These are phyloP conservation scores for Drosophila gunungcola DNA, from an alignment of 1,140 invertebrate genomes.

Conservation along the genomic window DNA sequence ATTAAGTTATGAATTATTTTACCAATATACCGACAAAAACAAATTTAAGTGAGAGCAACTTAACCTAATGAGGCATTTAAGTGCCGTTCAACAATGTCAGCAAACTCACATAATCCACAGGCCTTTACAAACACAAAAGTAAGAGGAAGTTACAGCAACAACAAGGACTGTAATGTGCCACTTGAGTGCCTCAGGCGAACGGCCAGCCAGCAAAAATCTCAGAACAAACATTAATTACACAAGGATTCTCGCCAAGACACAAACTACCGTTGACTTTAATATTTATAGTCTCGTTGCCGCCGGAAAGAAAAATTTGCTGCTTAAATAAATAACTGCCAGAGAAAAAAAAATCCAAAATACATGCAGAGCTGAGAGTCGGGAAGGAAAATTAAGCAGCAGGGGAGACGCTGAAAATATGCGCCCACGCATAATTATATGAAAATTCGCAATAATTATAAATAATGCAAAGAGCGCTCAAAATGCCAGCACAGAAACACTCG, in stretches of 20 bases:
- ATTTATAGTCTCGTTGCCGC: constrained; percentile 61
- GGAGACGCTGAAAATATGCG: constrained; percentile 50
- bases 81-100: constrained; percentile 67
- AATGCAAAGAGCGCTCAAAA: constrained; percentile 61
- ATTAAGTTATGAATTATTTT: constrained; percentile 32
- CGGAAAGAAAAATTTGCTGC: constrained; percentile 55
- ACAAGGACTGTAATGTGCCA: constrained; percentile 58
- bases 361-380: neutral
- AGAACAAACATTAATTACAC: constrained; percentile 73
- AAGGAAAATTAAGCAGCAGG: constrained; percentile 29
- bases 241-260: constrained; percentile 63
- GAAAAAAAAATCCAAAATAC: constrained; percentile 3
- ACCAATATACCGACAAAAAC: constrained; percentile 18
- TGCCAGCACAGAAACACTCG: constrained; percentile 59
- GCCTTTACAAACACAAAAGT: constrained; percentile 26
- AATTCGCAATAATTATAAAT: constrained; percentile 83
- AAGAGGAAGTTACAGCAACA: constrained; percentile 17
- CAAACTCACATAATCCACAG: constrained; percentile 63
- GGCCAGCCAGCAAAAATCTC: constrained; percentile 51
- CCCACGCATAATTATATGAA: constrained; percentile 81
- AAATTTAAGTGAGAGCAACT: constrained; percentile 39
- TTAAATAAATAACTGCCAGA: constrained; percentile 71
- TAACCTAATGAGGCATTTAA: constrained; percentile 68
- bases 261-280: constrained; percentile 74
- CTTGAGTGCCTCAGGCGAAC: constrained; percentile 58